Base-by-base conservation (phyloP, 2,888 invertebrate species). In the Beris morrisii region DNA sequence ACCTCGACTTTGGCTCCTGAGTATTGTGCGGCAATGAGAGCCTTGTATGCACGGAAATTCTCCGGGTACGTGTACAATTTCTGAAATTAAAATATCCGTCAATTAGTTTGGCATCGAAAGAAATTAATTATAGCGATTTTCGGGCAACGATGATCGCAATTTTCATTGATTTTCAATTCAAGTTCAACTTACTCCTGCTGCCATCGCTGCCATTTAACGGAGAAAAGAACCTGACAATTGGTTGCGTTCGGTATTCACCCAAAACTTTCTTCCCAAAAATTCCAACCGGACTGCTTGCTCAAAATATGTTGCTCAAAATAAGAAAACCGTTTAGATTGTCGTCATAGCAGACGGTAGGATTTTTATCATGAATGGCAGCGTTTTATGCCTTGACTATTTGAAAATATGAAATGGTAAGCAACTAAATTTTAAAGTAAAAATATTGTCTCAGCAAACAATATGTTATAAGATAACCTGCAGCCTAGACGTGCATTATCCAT, bases 41-140 rank as follows among this genome's bases (percentile, higher is more conserved):
- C 94, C 86, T 99, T 99, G 83, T 91, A 93, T 75, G 97, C 96
- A 83, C 98, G 92, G 87, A 97, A 97, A 87, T 97, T 98, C 83
- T 95, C 93, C 76, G 95, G 92, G 85, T 96, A 96, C 81, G 97
- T 97, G 87, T 96, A 98, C 79, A 99, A 87, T 83, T 95, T 97
- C 81, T 81, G 72, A 15, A 73, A 58, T 64, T 32, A 11, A 69
- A 12, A 77, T 76, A 75, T 71, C 63, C 57, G 11, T 59, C 12
- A 61, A 38, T 6, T 44, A n/a, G 6, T 38, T 38, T 7, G 2
- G 38, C 5, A 7, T 38, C 7, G 38, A 5, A 9, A 38, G 38
- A 38, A 38, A 7, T 38, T 9, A 38, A 5, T 38, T 38, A 38
- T 1, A 38, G 9, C 5, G 38, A 38, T 28, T 53, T 53, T 11